phyloP scores from a whole-genome alignment of 1,140 invertebrate genomes.

The Panagrolaimus sp. region DNA sequence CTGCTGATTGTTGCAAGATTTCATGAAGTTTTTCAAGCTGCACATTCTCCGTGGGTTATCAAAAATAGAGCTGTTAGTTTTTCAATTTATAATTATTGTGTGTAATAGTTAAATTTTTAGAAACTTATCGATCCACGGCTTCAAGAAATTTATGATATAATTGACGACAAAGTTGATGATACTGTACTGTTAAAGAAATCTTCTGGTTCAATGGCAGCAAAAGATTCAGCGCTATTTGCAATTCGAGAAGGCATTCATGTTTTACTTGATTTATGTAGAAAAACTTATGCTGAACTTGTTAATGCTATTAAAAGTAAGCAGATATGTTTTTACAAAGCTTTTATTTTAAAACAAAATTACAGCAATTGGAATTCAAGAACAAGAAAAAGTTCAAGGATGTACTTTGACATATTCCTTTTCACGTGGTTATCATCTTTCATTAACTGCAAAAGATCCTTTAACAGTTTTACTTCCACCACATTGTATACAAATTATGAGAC shows the following conservation, averaged over 20 bases:
- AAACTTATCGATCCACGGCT: slow-evolving; percentile 30
- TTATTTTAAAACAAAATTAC: background rate
- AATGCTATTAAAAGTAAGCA: slow-evolving; percentile 29
- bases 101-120: slow-evolving; percentile 18
- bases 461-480: slow-evolving; percentile 20
- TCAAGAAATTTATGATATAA: slow-evolving; percentile 22
- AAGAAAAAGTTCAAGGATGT: background rate
- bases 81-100: slow-evolving; percentile 3
- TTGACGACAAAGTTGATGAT: slow-evolving; percentile 29
- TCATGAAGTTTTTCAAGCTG: slow-evolving; percentile 10
- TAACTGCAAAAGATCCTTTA: slow-evolving; percentile 27
- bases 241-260: slow-evolving; percentile 27
- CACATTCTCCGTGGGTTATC: slow-evolving; percentile 20
- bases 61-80: slow-evolving; percentile 25
- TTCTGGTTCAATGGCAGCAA: slow-evolving; percentile 27
- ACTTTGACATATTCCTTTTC: slow-evolving; percentile 24
- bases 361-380: background rate
- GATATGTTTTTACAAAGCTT: background rate
- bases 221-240: slow-evolving; percentile 31
- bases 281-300: slow-evolving; percentile 34
- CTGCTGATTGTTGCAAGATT: slow-evolving; percentile 11
- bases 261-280: slow-evolving; percentile 29
- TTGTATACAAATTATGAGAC: slow-evolving; percentile 43
- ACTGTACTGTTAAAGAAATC: slow-evolving; percentile 20
- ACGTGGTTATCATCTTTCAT: slow-evolving; percentile 38